Base-by-base conservation (phyloP, 2,888 invertebrate genomes). In the Caenorhabditis wallacei region DNA sequence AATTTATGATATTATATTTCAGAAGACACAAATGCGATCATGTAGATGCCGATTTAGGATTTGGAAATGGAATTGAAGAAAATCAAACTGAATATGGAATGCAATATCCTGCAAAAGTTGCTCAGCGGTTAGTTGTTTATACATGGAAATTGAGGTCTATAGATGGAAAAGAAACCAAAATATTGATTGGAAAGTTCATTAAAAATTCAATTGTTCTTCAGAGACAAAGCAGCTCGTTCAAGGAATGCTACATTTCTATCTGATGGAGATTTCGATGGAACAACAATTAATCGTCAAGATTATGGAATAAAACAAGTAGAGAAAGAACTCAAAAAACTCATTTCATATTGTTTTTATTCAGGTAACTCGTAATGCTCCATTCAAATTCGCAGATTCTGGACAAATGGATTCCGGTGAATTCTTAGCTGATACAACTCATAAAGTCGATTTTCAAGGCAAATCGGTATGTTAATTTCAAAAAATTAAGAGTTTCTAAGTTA, bases 11-110 rank as follows among this genome's bases (percentile, higher is more conserved):
- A 40, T 10, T 10, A 4, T 13, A 40, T 13, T 40, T 40, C 53
- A 87, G 87, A 20, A 53, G 82, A 18, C 88, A 88, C 72, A 78
- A 82, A 48, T 88, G 88, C 46, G 84, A 82, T 4, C 88, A 88
- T 40, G 85, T 86, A 11, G 88, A 84, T 53, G 83, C 84, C 10
- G 85, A 85, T 64, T 71, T 84, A 48, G 85, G 82, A 43, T 71
- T 76, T 56, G 74, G 76, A 30, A 84, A 86, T 56, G 87, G 84
- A 16, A 80, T 85, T 18, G 84, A 71, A 22, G 87, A 86, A n/a
- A 82, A 75, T 63, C 76, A 72, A 56, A 86, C 82, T 1, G 86
- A 86, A 48, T 86, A 86, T 48, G 76, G 63, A 13, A 76, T 72
- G 51, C 85, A 86, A 37, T 82, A 66, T 70, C 82, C 83, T 26